Evolutionary conservation across 23 tunicate genomes (phyloP).

Genomic region (Ciona savignyi): DNA sequence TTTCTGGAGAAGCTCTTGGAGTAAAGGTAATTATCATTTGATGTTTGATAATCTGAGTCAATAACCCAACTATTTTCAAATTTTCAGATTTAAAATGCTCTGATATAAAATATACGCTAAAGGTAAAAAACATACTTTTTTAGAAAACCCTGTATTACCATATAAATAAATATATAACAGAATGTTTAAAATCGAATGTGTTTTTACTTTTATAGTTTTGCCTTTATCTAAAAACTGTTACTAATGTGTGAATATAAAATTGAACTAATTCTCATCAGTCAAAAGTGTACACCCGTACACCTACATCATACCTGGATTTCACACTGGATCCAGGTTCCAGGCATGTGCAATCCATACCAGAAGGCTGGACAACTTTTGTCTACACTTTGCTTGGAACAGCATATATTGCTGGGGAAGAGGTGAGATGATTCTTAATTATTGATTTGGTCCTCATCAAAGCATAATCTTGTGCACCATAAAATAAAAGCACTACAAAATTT

Average conservation of each 20-base stretch:
- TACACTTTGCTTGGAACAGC: constrained; percentile 53
- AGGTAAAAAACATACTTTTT: no score
- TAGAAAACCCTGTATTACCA: no score
- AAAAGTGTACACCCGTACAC: constrained; percentile 74
- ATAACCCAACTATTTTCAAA: no score
- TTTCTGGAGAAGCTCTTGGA: constrained; percentile 82
- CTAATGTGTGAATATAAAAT: not conserved
- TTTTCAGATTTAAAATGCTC: no score
- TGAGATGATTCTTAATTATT: no score
- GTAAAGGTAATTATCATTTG: constrained; percentile 28
- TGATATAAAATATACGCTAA: no score
- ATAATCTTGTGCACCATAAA: not conserved
- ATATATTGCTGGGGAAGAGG: constrained; percentile 30
- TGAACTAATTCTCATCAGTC: constrained; percentile 30
- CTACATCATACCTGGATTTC: constrained; percentile 70
- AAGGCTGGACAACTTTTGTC: constrained; percentile 80
- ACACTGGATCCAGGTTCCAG: constrained; percentile 48
- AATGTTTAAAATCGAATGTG: no score
- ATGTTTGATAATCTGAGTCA: not conserved
- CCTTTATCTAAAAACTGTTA: no score
- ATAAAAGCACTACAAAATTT: not conserved
- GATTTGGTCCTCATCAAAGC: no score
- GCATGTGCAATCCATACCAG: constrained; percentile 57
- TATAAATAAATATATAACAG: no score
- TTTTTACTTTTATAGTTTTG: no score